A percentile compares a stretch with the other conserved stretches of the same genome.
Evolutionary conservation across 2,797 vertebrate genomes (phyloP).

Genomic region (Florisuga fusca): DNA sequence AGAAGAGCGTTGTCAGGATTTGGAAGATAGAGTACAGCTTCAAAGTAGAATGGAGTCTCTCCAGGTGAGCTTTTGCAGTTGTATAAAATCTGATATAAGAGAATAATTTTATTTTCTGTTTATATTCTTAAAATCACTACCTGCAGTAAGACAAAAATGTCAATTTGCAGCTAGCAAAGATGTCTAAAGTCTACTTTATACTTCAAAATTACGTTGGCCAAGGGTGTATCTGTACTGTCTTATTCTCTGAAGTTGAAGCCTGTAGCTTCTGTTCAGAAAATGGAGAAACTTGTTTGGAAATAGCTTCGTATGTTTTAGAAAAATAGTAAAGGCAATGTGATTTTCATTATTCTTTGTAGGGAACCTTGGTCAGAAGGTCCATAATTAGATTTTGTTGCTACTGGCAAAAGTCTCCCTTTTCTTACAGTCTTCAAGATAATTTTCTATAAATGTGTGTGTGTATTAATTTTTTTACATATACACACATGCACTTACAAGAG

Average conservation of each 20-base stretch:
- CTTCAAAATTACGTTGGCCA: neutral
- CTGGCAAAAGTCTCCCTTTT: neutral
- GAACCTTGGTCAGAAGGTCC: neutral
- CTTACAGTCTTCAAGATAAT: neutral
- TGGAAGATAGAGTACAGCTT: slow-evolving; percentile 90
- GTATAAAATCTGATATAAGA: neutral
- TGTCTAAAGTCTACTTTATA: neutral
- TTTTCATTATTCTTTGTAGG: neutral
- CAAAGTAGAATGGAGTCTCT: slow-evolving; percentile 88
- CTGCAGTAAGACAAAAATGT: neutral
- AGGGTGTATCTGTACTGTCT: neutral
- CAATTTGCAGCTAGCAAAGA: neutral
- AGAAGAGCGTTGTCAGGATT: slow-evolving; percentile 88
- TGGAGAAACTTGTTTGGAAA: neutral
- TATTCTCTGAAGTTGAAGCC: neutral
- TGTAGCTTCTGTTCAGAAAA: neutral
- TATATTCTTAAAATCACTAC: neutral
- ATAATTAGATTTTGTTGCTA: neutral
- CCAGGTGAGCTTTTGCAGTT: slow-evolving; percentile 81
- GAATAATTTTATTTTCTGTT: neutral
- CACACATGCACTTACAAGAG: neutral
- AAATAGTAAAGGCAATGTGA: neutral
- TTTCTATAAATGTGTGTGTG: neutral
- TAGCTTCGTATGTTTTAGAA: neutral
- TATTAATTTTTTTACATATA: neutral